Conservation (phyloP, 2,888 invertebrate species). For the Mongoloraphidia duomilia region DNA sequence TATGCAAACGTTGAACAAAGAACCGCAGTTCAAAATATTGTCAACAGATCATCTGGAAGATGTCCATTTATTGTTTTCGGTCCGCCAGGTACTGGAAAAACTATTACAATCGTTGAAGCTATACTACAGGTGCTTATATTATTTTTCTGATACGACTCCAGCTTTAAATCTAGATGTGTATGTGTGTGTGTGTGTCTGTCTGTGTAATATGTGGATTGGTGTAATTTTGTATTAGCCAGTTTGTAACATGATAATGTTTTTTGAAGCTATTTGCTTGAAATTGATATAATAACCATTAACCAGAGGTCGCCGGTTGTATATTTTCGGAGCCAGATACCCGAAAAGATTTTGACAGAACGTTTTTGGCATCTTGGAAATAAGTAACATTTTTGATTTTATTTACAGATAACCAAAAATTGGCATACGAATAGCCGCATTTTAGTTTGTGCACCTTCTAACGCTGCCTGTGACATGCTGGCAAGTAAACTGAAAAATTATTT, state of each 20-base stretch:
- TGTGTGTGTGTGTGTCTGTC: too few relatives aligned
- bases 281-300: too few relatives aligned
- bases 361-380: too few relatives aligned
- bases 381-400: neutral
- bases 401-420: neutral
- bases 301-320: too few relatives aligned
- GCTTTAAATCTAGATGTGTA: too few relatives aligned
- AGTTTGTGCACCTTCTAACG: conserved; percentile 54
- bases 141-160: conserved; percentile 25
- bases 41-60: conserved; percentile 42
- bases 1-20: conserved; percentile 42
- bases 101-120: conserved; percentile 56
- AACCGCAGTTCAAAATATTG: conserved; percentile 50
- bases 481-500: conserved; percentile 25
- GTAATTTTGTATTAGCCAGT: too few relatives aligned
- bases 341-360: too few relatives aligned
- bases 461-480: conserved; percentile 51
- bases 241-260: too few relatives aligned
- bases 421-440: conserved; percentile 29
- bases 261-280: too few relatives aligned
- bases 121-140: conserved; percentile 41
- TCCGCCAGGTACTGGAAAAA: conserved; percentile 74
- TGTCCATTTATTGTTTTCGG: conserved; percentile 75
- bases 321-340: too few relatives aligned
- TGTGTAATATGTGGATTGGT: too few relatives aligned